Percentiles rank a stretch among this genome's conserved stretches.
phyloP scores from a whole-genome alignment of 2,797 vertebrate genomes.

The Pteronotus mesoamericanus region DNA sequence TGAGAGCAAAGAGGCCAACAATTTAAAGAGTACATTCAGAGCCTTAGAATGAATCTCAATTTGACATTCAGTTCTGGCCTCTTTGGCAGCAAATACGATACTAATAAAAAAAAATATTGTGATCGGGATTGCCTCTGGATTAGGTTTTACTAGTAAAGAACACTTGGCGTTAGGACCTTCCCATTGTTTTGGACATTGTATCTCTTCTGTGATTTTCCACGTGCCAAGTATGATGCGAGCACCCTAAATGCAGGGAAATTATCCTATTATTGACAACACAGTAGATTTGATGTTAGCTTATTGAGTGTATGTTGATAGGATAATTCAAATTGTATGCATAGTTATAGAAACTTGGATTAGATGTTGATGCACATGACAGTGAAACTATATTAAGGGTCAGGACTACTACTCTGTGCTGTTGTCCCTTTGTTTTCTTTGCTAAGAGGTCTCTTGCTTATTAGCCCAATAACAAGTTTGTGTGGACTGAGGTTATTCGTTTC shows the following conservation, averaged over 20 bases:
- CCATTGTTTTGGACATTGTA: background rate
- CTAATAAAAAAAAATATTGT: background rate
- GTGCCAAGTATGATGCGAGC: background rate
- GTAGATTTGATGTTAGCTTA: background rate
- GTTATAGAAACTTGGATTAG: background rate
- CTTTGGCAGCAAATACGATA: background rate
- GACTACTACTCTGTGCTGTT: background rate
- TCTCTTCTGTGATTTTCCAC: slow-evolving; percentile 6
- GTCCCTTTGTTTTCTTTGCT: background rate
- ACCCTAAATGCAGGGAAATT: slow-evolving; percentile 16
- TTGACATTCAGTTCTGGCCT: slow-evolving; percentile 20
- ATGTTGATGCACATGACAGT: background rate
- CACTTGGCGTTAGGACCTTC: background rate
- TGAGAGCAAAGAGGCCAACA: slow-evolving; percentile 4
- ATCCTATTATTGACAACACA: background rate
- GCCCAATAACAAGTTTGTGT: background rate
- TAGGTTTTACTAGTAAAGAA: background rate
- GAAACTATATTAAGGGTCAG: background rate
- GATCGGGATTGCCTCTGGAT: background rate
- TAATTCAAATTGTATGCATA: slow-evolving; percentile 5
- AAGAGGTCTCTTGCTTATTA: background rate
- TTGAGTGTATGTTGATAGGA: background rate
- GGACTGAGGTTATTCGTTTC: background rate
- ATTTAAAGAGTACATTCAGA: slow-evolving; percentile 4
- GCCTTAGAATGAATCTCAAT: slow-evolving; percentile 21